Evolutionary conservation across 2,888 invertebrate genomes (phyloP), one percentile per base, ranked within the genome.

Genomic region (Lypha dubia): DNA sequence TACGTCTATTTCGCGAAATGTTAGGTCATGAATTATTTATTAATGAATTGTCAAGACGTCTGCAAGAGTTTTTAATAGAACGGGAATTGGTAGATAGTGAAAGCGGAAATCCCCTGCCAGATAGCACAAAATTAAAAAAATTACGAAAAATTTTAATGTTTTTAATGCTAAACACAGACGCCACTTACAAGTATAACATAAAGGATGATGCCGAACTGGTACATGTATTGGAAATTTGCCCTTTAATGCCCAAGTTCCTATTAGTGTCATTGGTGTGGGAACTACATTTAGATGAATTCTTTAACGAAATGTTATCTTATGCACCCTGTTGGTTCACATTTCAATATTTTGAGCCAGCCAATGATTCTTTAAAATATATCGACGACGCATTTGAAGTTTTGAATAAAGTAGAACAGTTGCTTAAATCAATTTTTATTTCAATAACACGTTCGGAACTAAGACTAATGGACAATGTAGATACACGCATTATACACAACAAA

Each of bases 261-360:
- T 68, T 90, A 0, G 86, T 90, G 0, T 84, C 88, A 0, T 73
- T 90, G 3, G 77, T 90, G 46, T 90, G 89, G 90, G 86, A 88
- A 15, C 65, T 91, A n/a, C 85, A 88, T 11, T 80, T 91, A 7
- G 89, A 90, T 20, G 81, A 86, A 74, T 90, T 86, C 56, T 90
- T 90, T 65, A 89, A 87, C 70, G 90, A 91, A 86, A 87, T 88
- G 62, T 44, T 91, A 15, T 68, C 87, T 0, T 88, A 88, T 68
- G 85, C 89, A 4, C 91, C 91, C 0, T 88, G 88, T 24, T 91
- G 91, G 91, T 89, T 91, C 67, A 81, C 88, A 0, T 88, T 89
- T 75, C 90, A 90, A 71, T 89, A 89, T 74, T 88, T 89, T 35
- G 89, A 89, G 49, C 86, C 88, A 1, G 88, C 88, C 3, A 85